Conservation (phyloP, 1,140 invertebrate species). For the Thalassaphorura encarpata region DNA sequence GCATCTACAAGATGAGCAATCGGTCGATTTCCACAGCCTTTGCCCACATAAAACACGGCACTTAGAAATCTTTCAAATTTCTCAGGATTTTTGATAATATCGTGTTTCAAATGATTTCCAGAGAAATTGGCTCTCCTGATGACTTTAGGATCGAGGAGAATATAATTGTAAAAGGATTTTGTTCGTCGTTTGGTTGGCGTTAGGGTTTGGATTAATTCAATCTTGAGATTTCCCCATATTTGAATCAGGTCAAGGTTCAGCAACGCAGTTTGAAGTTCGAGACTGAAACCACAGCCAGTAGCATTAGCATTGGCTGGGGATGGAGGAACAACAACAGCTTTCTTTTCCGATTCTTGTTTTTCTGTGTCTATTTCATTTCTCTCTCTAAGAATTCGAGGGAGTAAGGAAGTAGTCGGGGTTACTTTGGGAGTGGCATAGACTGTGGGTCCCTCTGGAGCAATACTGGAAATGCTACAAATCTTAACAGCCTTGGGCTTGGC, state of each 20-base stretch:
- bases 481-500: neutral
- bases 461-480: no score
- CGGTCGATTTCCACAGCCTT: slow-evolving; percentile 26
- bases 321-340: no score
- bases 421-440: no score
- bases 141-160: slow-evolving; percentile 28
- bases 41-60: slow-evolving; percentile 31
- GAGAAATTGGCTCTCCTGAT: slow-evolving; percentile 29
- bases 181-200: slow-evolving; percentile 2
- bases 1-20: slow-evolving; percentile 26
- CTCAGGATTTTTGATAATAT: slow-evolving; percentile 19
- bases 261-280: slow-evolving; percentile 17
- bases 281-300: slow-evolving; percentile 2
- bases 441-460: no score
- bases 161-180: slow-evolving; percentile 30
- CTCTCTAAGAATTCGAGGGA: no score
- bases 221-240: slow-evolving; percentile 15
- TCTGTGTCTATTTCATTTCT: no score
- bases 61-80: slow-evolving; percentile 29
- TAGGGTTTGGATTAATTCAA: slow-evolving; percentile 19
- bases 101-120: slow-evolving; percentile 26
- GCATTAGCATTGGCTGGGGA: slow-evolving; percentile 16
- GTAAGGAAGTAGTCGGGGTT: no score
- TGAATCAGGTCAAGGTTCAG: slow-evolving; percentile 13
- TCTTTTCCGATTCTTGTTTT: no score